Evolutionary conservation across 2,797 vertebrate genomes (phyloP), one percentile per base, ranked within the genome.

Genomic region (Chanos chanos): DNA sequence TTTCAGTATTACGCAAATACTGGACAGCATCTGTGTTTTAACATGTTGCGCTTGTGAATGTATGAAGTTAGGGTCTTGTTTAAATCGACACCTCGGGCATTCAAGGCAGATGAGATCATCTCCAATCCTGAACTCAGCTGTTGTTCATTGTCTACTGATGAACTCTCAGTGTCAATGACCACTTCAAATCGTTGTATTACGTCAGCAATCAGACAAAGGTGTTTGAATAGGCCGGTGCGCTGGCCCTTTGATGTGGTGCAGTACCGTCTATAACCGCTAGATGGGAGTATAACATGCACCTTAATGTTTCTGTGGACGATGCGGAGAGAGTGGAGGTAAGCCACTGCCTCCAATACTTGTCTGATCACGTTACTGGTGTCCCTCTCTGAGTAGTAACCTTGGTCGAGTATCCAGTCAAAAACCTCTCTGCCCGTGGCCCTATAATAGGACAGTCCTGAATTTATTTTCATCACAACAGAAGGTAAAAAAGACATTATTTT

Each of bases 371-470:
- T 98, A 84, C 96, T 99, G 68, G 96, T 98, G 86, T 99, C 96
- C 73, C 87, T 89, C 83, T 99, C 96, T 0, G 96, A 99, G 82
- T 99, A 99, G 86, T 98, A 98, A 40, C 96, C 96, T 84, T 99
- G 96, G 82, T 98, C 96, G 86, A 98, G 85, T 86, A 99, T 98
- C 96, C 96, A 99, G 85, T 98, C 96, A 64, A 99, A 98, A 71
- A 99, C 96, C 82, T 98, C 96, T 72, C 96, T 91, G 75, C 96
- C 96, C 4, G 95, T 97, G 73, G 96, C 96, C 10, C 96, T 98
- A 82, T 61, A 55, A 75, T 44, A 74, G 31, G 66, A 76, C 16
- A 7, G 50, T 10, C 57, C 7, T 34, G 19, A 1, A 9, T 3
- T 30, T 24, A 10, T 25, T 51, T 43, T n/a, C 30, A 43, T 19